phyloP scores from a whole-genome alignment of 2,113 vertebrate species.

The Nothocercus julius region DNA sequence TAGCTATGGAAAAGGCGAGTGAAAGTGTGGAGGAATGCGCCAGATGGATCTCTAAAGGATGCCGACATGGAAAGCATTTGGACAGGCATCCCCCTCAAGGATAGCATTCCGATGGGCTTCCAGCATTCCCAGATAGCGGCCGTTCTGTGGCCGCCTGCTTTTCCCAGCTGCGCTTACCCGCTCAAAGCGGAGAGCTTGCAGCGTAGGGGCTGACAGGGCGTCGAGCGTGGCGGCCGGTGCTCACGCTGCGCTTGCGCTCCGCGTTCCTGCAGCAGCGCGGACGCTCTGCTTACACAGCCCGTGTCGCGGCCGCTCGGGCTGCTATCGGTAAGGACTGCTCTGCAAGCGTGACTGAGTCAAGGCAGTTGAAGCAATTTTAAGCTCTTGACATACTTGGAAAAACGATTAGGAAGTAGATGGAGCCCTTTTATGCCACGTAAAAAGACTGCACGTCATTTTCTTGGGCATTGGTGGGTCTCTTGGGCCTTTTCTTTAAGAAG shows the following conservation, averaged over 20 bases:
- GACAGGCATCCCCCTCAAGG: neutral
- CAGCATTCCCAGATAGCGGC: neutral
- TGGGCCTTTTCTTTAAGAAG: neutral
- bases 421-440: neutral
- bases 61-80: neutral
- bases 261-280: neutral
- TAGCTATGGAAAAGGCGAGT: neutral
- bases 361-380: neutral
- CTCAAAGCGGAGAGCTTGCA: neutral
- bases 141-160: neutral
- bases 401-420: neutral
- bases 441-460: neutral
- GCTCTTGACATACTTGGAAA: neutral
- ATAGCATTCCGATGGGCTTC: neutral
- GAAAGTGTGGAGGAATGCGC: neutral
- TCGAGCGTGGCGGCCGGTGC: neutral
- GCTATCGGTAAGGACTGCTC: neutral
- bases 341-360: neutral
- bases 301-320: neutral
- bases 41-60: neutral
- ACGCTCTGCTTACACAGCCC: neutral
- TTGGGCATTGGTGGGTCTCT: accelerated
- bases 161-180: neutral
- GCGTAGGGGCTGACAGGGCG: neutral
- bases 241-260: neutral